These are phyloP conservation scores for Parotocinclus haroldoi DNA, from an alignment of 2,797 vertebrate genomes.

Conservation along the genomic window DNA sequence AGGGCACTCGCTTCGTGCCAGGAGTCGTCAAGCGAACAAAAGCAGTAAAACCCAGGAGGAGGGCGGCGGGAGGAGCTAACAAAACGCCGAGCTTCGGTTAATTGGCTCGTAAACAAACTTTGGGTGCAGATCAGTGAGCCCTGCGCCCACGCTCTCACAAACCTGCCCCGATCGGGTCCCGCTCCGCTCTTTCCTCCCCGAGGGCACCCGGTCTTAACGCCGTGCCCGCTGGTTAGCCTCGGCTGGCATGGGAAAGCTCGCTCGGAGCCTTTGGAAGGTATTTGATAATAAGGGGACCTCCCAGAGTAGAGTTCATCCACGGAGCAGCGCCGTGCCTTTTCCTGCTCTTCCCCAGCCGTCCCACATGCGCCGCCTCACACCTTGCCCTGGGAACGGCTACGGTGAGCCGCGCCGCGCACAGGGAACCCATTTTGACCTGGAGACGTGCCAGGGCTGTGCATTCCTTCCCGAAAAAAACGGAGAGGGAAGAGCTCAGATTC, in stretches of 20 bases:
- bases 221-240: conserved; percentile 66
- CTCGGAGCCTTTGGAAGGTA: conserved; percentile 67
- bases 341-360: no score
- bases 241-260: conserved; percentile 67
- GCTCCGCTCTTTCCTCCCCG: conserved; percentile 44
- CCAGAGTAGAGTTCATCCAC: conserved; percentile 70
- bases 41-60: conserved; percentile 57
- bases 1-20: conserved; percentile 22
- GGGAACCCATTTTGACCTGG: conserved; percentile 70
- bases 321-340: conserved; percentile 48
- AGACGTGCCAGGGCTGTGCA: conserved; percentile 62
- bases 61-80: conserved; percentile 37
- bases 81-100: conserved; percentile 64
- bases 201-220: neutral
- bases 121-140: conserved; percentile 68
- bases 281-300: conserved; percentile 73
- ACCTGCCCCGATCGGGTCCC: conserved; percentile 61
- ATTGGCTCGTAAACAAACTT: conserved; percentile 73
- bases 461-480: conserved; percentile 49
- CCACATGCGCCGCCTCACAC: conserved; percentile 56
- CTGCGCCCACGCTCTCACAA: conserved; percentile 60
- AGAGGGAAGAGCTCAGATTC: no score
- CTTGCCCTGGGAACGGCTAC: conserved; percentile 24
- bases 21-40: conserved; percentile 43
- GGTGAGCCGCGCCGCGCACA: conserved; percentile 51